Evolutionary conservation across 2,888 invertebrate genomes (phyloP), one percentile per base, ranked within the genome.

Genomic region (Stegophylla sp.): DNA sequence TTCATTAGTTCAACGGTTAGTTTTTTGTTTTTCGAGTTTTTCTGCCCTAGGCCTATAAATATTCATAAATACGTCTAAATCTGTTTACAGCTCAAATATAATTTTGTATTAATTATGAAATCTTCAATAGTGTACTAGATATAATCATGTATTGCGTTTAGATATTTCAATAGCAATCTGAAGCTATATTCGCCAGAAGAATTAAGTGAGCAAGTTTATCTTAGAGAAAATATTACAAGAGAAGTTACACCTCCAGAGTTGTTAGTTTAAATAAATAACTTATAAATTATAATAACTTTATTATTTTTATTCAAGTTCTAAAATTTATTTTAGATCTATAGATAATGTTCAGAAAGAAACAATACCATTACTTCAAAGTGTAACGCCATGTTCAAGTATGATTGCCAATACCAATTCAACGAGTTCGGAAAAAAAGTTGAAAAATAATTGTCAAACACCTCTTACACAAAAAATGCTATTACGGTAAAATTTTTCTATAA

Each of bases 101-200:
- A 69, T 63, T 79, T 71, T 71, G 41, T 79, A 71, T 61, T 15
- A 23, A 71, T 79, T 48, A 17, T 51, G n/a, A 71, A 61, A 77
- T 17, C 1, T 41, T 23, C 12, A 15, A 41, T 7, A 79, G 34
- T 77, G 53, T 59, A 28, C 45, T 77, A 45, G 59, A 10, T 77
- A 23, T 45, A 67, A 67, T 15, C 26, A 45, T 67, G n/a, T 63
- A 59, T 59, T 79, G 4, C 20, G 15, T 79, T 79, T 79, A 79
- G 79, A 79, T 79, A 91, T 86, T 91, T 91, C 85, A 89, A 91
- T 85, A 91, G 91, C 85, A 90, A 91, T 84, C 91, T 91, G 0
- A 89, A 90, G 83, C 91, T 91, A 0, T 88, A 89, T 0, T 87
- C 88, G 20, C 89, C 89, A 3, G 88, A 89, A 83, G 89, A 89